Evolutionary conservation across 2,113 vertebrate genomes (phyloP).

Genomic region (Phasianus colchicus): DNA sequence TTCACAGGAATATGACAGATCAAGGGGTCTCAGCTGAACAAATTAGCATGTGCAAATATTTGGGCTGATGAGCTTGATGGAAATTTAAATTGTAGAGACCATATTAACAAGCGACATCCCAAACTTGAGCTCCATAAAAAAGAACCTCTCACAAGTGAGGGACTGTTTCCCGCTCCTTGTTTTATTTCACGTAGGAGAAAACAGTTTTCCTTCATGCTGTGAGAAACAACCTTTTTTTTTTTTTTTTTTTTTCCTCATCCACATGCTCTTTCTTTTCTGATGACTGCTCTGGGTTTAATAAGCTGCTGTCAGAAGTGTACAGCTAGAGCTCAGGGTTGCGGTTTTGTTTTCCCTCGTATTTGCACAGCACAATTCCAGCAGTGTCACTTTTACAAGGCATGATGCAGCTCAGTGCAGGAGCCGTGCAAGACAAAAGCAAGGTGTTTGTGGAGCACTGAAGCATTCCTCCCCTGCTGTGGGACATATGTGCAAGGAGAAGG

Average conservation of each 20-base stretch:
- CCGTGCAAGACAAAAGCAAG: not conserved
- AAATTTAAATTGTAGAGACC: slow-evolving; percentile 73
- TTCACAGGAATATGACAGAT: slow-evolving; percentile 58
- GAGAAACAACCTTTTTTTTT: not conserved
- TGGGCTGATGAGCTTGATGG: slow-evolving; percentile 61
- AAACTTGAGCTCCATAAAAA: not conserved
- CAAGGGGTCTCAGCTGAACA: slow-evolving; percentile 54
- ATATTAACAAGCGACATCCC: slow-evolving; percentile 42
- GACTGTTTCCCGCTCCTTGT: not conserved
- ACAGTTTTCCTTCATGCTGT: not conserved
- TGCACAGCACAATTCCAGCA: not conserved
- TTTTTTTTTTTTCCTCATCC: not conserved
- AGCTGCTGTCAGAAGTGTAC: slow-evolving; percentile 49
- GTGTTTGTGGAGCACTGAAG: not conserved
- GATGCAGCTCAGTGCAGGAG: slow-evolving; percentile 12
- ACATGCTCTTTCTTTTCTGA: not conserved
- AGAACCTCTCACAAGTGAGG: not conserved
- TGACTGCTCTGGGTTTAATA: slow-evolving; percentile 40
- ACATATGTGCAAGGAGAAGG: not conserved
- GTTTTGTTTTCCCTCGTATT: slow-evolving; percentile 39
- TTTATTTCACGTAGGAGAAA: slow-evolving; percentile 26
- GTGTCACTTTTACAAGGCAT: slow-evolving; percentile 17
- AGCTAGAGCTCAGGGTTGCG: slow-evolving; percentile 3
- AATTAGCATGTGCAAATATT: slow-evolving; percentile 74
- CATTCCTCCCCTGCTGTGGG: slow-evolving; percentile 1